These are phyloP conservation scores for Nymphalis io DNA, from an alignment of 1,140 invertebrate genomes.

Conservation along the genomic window DNA sequence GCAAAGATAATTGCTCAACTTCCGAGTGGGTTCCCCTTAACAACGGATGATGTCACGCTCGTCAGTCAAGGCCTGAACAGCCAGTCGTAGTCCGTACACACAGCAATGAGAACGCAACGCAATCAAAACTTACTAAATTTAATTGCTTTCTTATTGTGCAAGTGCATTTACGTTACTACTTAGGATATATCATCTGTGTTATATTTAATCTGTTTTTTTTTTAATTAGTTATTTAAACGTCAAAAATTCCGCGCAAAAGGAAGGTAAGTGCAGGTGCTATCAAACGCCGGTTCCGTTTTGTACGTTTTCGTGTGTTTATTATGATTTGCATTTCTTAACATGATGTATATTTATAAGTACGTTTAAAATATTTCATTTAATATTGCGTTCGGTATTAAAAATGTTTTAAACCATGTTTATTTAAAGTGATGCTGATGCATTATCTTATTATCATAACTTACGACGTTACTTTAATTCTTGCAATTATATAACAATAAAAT, in stretches of 20 bases:
- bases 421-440: not conserved
- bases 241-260: slow-evolving; percentile 74
- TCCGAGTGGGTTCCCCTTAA: slow-evolving; percentile 56
- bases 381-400: not conserved
- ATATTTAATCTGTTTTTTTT: slow-evolving; percentile 35
- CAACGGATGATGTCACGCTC: slow-evolving; percentile 57
- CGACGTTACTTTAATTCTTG: not conserved
- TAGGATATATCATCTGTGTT: slow-evolving; percentile 39
- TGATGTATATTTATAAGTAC: not conserved
- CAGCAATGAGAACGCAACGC: slow-evolving; percentile 70
- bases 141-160: slow-evolving; percentile 55
- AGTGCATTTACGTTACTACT: slow-evolving; percentile 66
- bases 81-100: slow-evolving; percentile 58
- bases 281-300: slow-evolving; percentile 20
- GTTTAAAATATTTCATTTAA: no score
- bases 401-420: not conserved
- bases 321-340: not conserved
- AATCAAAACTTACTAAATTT: slow-evolving; percentile 41
- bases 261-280: slow-evolving; percentile 61
- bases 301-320: not conserved
- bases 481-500: no score
- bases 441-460: slow-evolving; percentile 1
- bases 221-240: slow-evolving; percentile 46
- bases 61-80: slow-evolving; percentile 40
- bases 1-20: slow-evolving; percentile 41